Base-by-base conservation (phyloP, 2,888 invertebrate genomes). In the Beris morrisii region DNA sequence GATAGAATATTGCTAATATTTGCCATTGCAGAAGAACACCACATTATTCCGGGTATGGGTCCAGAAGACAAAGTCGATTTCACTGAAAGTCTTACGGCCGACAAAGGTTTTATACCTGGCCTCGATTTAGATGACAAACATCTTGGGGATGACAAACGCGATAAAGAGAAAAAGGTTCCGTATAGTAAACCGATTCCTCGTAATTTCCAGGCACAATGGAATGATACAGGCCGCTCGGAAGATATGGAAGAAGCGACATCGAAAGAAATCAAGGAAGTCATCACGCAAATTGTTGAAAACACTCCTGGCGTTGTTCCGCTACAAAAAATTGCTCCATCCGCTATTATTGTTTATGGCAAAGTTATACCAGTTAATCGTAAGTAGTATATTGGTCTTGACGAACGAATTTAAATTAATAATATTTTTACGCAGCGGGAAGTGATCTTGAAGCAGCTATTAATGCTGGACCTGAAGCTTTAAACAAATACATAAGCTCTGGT, bases 151-250 rank as follows among this genome's bases (percentile, higher is more conserved):
- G 90, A 90, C 46, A 88, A 88, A 77, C 84, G 85, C 67, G 89
- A 88, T 77, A 89, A 89, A 73, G 84, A 88, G 46, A 92, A 92
- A 76, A 92, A 92, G 78, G 93, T 94, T 64, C 96, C 97, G 6
- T 97, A 94, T 76, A 93, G 95, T 73, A 95, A 97, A 80, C 97
- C 97, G 13, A 96, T 97, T 78, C 97, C 97, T 3, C 88, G 93
- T 74, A 93, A 95, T 76, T 97, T 97, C 83, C 95, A 97, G 82
- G 93, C 93, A n/a, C 94, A 95, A 72, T 97, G 97, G 97, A 93
- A 93, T 74, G 91, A 92, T 77, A 88, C 89, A 64, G 84, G 86
- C 56, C 81, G 83, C 44, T 82, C 84, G 68, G 86, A 86, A 67
- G 83, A 83, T 71, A 83, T 83, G 53, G 83, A 83, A 12, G 78